phyloP scores from a whole-genome alignment of 2,797 vertebrate species.

The Spondyliosoma cantharus region DNA sequence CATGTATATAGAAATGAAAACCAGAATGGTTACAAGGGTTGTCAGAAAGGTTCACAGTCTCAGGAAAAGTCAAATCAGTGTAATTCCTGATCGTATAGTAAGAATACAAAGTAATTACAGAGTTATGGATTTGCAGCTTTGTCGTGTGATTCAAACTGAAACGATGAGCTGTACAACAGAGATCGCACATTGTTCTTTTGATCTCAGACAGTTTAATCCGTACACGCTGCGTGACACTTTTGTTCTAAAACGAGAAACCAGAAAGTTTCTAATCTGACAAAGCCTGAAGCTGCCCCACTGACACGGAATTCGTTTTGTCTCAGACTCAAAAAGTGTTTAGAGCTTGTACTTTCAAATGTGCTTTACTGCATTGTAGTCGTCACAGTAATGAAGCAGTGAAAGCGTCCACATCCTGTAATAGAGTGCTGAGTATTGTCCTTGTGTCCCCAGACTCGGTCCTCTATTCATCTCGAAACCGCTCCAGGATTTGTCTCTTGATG shows the following conservation, averaged over 20 bases:
- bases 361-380: constrained; percentile 3
- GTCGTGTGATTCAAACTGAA: neutral
- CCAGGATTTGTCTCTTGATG: constrained; percentile 56
- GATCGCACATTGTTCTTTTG: constrained; percentile 18
- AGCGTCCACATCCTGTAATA: constrained; percentile 13
- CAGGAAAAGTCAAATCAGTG: neutral
- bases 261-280: constrained; percentile 45
- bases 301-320: neutral
- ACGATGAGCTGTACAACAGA: neutral
- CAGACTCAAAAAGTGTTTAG: constrained; percentile 19
- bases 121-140: constrained; percentile 15
- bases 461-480: constrained; percentile 27
- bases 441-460: constrained; percentile 28
- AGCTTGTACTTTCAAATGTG: constrained; percentile 9
- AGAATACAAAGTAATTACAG: constrained; percentile 16
- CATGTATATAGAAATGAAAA: neutral
- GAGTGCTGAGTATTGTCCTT: constrained; percentile 20
- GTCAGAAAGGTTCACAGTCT: neutral
- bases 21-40: neutral
- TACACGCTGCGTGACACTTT: constrained; percentile 9
- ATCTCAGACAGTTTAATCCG: constrained; percentile 43
- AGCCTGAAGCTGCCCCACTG: constrained; percentile 26
- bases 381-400: constrained; percentile 19
- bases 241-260: constrained; percentile 45
- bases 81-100: constrained; percentile 4